Base-by-base conservation (phyloP, 1,140 invertebrate genomes). In the Spodoptera litura region DNA sequence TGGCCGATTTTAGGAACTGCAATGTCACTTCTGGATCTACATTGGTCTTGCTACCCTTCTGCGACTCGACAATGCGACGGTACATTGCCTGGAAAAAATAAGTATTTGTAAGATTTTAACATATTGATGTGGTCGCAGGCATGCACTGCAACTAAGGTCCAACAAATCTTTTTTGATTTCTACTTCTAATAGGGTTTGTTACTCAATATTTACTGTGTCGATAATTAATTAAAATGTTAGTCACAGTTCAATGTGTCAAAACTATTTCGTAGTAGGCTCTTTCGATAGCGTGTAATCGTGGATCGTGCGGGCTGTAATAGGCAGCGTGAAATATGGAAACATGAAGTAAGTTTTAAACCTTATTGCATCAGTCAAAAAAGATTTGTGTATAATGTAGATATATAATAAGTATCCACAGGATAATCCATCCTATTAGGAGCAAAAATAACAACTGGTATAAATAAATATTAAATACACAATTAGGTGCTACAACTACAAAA, bases 1-100 rank as follows among this genome's bases (percentile, higher is more conserved):
- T 96, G n/a, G 97, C 97, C 74, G 97, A 98, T 93, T 98, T 98
- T 71, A 98, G 95, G 93, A 98, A 98, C 89, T 98, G 97, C 83
- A 98, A 93, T 8, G 97, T 98, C 78, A 98, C 96, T 94, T 98
- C 97, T 56, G 97, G 97, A 95, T 98, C 97, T 56, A 97, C 96
- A 81, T 95, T 95, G 83, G 95, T 96, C 87, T 96, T 96, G 84
- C 87, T 96, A 85, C 95, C 96, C 82, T 93, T 94, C 90, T 96
- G 96, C 51, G 96, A 96, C 92, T 97, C 97, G 82, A 98, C 94
- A 85, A 97, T 95, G 82, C 97, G 96, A 84, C 97, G 96, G 90
- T 98, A 98, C 96, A 98, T 97, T 81, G 97, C 97, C 97, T 98
- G 95, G 52, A 96, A 96, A 49, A 12, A 73, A 73, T 73, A 49